Percentiles rank a stretch among this genome's conserved stretches.
Evolutionary conservation across 2,797 vertebrate species (phyloP).

Genomic region (Pseudochirops cupreus): DNA sequence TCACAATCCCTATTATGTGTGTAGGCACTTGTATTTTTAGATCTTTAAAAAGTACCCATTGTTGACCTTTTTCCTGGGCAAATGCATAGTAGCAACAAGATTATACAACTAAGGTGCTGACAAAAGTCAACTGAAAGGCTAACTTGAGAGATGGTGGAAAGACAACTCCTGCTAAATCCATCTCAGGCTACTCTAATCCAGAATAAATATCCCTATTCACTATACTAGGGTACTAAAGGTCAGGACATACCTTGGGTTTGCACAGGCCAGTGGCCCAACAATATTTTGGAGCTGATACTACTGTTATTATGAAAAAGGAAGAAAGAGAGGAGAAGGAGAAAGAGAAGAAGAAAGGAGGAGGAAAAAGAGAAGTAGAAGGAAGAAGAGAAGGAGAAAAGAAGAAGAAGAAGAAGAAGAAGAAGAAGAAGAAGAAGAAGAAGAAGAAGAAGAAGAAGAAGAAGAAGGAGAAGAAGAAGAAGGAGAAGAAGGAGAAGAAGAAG

Average conservation of each 20-base stretch:
- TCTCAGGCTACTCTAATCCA: neutral
- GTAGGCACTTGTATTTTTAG: slow-evolving; percentile 58
- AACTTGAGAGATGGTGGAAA: neutral
- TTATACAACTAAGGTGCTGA: neutral
- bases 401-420: no score
- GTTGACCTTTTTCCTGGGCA: neutral
- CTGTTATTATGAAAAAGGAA: neutral
- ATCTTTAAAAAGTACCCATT: slow-evolving; percentile 24
- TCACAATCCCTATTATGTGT: slow-evolving; percentile 5
- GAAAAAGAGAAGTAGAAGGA: neutral
- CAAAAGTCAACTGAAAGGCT: neutral
- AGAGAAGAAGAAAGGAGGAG: neutral
- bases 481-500: no score
- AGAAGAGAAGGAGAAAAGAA: no score
- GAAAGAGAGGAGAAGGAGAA: neutral
- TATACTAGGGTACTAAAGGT: neutral
- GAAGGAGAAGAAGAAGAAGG: no score
- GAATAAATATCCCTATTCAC: neutral
- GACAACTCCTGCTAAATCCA: neutral
- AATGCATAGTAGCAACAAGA: neutral
- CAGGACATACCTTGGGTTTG: neutral
- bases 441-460: no score
- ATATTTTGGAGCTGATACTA: neutral
- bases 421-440: no score
- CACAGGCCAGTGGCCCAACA: fast-evolving